These are phyloP conservation scores for Hofmannophila pseudospretella DNA, from an alignment of 2,888 invertebrate species.

Conservation along the genomic window DNA sequence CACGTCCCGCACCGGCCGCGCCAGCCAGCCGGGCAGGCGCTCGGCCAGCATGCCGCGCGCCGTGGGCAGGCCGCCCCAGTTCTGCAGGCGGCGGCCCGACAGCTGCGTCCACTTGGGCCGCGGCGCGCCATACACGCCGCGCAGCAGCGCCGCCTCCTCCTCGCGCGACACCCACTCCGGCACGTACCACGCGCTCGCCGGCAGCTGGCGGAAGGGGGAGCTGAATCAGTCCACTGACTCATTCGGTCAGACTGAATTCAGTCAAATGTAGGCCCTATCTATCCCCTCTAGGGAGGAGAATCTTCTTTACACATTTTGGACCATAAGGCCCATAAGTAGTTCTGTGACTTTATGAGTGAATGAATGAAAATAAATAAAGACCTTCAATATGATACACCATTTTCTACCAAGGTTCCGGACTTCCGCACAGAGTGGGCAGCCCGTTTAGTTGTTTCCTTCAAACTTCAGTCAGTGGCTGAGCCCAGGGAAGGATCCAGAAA, in stretches of 20 bases:
- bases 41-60: slow-evolving; percentile 96
- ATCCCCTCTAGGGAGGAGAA: too few relatives aligned
- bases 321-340: too few relatives aligned
- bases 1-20: slow-evolving; percentile 4
- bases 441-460: too few relatives aligned
- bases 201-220: not conserved
- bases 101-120: slow-evolving; percentile 98
- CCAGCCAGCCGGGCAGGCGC: slow-evolving; percentile 91
- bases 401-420: too few relatives aligned
- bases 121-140: slow-evolving; percentile 87
- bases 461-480: too few relatives aligned
- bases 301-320: too few relatives aligned
- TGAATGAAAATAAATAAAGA: too few relatives aligned
- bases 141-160: slow-evolving; percentile 84
- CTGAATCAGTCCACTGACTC: not conserved
- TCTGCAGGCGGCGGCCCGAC: slow-evolving; percentile 93
- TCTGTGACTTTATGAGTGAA: too few relatives aligned
- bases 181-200: slow-evolving; percentile 85
- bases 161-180: slow-evolving; percentile 89
- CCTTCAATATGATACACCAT: too few relatives aligned
- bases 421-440: too few relatives aligned
- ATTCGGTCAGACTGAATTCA: not conserved
- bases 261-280: too few relatives aligned
- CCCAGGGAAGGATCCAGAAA: too few relatives aligned
- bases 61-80: slow-evolving; percentile 98